Base-by-base conservation (phyloP, 2,797 vertebrate genomes). In the Poeciliopsis presidionis region DNA sequence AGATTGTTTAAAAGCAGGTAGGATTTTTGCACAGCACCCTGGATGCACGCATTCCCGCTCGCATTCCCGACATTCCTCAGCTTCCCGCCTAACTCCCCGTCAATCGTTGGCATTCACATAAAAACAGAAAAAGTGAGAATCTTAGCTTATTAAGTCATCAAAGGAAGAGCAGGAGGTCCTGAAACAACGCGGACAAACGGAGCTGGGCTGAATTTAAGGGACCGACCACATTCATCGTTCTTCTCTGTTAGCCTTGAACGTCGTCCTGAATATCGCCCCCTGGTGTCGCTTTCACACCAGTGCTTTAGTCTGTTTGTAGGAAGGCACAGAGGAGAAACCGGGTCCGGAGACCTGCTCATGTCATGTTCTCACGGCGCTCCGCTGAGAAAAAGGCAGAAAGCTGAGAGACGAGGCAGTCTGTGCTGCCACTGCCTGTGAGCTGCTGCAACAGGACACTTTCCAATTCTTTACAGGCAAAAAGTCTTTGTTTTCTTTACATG, bases 311-410 rank as follows among this genome's bases (percentile, higher is more conserved):
- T 93, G 94, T 89, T 93, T 94, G 90, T 90, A 91, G 90, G 86
- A 96, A 96, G 95, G 95, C 96, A 96, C 91, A 93, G 91, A 91
- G 77, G 87, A 91, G 88, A 75, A 76, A 89, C 79, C 86, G 22
- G 75, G 47, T 78, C 82, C 73, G 81, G 91, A 90, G 88, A 89
- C 85, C 41, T 14, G 67, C 67, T 70, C 41, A 13, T 45, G 41
- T 70, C 67, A 74, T 81, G 79, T 86, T 90, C 86, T 61, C 49
- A 77, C 79, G 84, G 76, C 30, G 81, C 82, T 84, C 84, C 83
- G 72, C 70, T 74, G 75, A 67, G 72, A 87, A 77, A 79, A 75
- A 84, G 81, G 76, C 78, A 69, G 74, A 74, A 73, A 86, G 73
- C 84, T 79, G 61, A 39, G 36, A 43, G 36, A 70, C 74, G 84